A percentile compares a stretch with the other conserved stretches of the same genome.
phyloP scores from a whole-genome alignment of 2,888 invertebrate genomes.

The Arenicola marina region DNA sequence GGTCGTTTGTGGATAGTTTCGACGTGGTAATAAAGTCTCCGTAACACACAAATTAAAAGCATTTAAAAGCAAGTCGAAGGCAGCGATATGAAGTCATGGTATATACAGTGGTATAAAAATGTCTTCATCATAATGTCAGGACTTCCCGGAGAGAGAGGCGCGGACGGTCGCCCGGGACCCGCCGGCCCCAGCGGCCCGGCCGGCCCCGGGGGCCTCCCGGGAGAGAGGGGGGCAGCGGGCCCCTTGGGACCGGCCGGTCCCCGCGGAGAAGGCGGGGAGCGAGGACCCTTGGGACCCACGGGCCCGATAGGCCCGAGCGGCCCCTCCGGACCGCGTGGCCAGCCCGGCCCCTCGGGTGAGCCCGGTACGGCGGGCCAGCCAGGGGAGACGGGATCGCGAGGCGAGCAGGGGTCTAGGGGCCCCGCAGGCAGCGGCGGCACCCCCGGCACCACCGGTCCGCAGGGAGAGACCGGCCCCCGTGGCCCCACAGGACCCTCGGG shows the following conservation, averaged over 20 bases:
- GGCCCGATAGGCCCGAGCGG: constrained; percentile 16
- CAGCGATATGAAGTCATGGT: too few relatives aligned
- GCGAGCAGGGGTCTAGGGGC: constrained; percentile 15
- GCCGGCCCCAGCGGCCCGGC: constrained; percentile 13
- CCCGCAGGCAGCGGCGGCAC: constrained; percentile 13
- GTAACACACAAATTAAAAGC: too few relatives aligned
- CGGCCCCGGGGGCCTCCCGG: constrained; percentile 20
- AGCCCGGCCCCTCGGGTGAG: too few relatives aligned
- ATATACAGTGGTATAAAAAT: too few relatives aligned
- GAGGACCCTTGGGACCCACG: not conserved
- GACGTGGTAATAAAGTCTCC: too few relatives aligned
- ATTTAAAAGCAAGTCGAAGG: too few relatives aligned
- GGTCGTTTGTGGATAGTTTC: too few relatives aligned
- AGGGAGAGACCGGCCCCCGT: not conserved
- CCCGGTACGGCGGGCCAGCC: not conserved
- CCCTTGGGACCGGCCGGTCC: not conserved
- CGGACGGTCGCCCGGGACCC: constrained; percentile 17
- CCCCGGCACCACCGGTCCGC: constrained; percentile 14
- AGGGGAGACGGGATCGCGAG: constrained; percentile 12
- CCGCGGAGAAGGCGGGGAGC: not conserved
- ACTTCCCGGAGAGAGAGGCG: constrained; percentile 18
- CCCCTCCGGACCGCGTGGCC: constrained; percentile 1
- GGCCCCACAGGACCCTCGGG: constrained; percentile 28
- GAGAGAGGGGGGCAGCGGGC: constrained; percentile 3
- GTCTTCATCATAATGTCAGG: too few relatives aligned